Conservation (phyloP, 2,113 vertebrate genomes). For the Pygoscelis antarcticus region DNA sequence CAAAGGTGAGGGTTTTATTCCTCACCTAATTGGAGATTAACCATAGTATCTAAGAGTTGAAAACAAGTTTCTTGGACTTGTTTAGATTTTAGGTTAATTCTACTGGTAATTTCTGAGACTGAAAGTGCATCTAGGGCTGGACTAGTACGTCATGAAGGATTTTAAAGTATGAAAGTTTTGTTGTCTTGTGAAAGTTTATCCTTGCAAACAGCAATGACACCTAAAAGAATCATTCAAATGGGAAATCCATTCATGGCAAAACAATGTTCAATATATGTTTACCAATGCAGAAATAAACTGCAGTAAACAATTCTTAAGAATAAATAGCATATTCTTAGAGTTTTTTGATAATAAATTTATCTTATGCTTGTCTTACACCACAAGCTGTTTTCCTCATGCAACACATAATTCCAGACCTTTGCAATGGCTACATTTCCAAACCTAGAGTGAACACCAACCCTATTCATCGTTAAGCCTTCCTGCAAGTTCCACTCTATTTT, state of each 20-base stretch:
- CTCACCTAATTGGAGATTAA: background rate
- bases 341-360: background rate
- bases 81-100: background rate
- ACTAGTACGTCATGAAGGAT: background rate
- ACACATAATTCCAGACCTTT: background rate
- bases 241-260: background rate
- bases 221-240: background rate
- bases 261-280: background rate
- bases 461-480: background rate
- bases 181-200: background rate
- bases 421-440: background rate
- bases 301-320: background rate
- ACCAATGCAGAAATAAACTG: background rate
- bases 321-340: background rate
- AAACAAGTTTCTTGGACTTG: background rate
- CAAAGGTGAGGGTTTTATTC: background rate
- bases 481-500: background rate
- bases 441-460: background rate
- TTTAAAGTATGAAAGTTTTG: background rate
- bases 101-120: background rate
- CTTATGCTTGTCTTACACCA: background rate
- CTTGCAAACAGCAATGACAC: background rate
- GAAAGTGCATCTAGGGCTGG: background rate
- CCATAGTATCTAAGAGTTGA: background rate
- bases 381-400: background rate